Evolutionary conservation across 64 coral and sea anemone species (phyloP), one percentile per base, ranked within the genome.

Genomic region (Trachythela sp.): DNA sequence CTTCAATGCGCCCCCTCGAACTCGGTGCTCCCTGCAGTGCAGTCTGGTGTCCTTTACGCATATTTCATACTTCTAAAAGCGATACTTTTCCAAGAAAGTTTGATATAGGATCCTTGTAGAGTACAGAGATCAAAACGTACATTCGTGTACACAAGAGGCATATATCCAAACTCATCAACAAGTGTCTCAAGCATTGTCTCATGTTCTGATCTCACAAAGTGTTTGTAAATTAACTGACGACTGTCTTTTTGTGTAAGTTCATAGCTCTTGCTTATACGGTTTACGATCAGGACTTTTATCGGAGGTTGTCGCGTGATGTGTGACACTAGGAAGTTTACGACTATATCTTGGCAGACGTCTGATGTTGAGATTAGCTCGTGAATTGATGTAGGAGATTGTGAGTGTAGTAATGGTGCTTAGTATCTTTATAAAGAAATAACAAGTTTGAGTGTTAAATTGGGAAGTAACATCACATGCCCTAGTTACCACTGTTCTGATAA

Each of bases 41-140:
- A n/a, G n/a, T 64, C 26, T 0, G 26, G 26, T 64, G 54, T 36
- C 30, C 75, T 35, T n/a, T 11, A 11, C 42, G 4, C 30, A 10
- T 32, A n/a, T n/a, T n/a, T n/a, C n/a, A n/a, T n/a, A 87, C 84
- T 91, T 99, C 96, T 22, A 99, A 52, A n/a, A 91, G 31, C 96
- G 90, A 36, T 99, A 99, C 35, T 91, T 85, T 49, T 99, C n/a
- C 95, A 13, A 93, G 89, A 32, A 99, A 72, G 84, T 99, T 99
- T 43, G 96, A 99, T 13, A 99, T 91, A 10, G 96, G 96, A 77
- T 99, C 96, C 80, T 87, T 94, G 77, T 99, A 87, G 1, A 99
- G 48, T 0, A 94, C 84, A 0, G 96, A n/a, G 96, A 41, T 99
- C 96, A 33, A 99, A 64, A 39, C 96, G 88, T 18, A 99, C 32